A percentile compares a stretch with the other conserved stretches of the same genome.
These are phyloP conservation scores for Magallana nippona DNA, from an alignment of 2,888 invertebrate genomes.

Conservation along the genomic window DNA sequence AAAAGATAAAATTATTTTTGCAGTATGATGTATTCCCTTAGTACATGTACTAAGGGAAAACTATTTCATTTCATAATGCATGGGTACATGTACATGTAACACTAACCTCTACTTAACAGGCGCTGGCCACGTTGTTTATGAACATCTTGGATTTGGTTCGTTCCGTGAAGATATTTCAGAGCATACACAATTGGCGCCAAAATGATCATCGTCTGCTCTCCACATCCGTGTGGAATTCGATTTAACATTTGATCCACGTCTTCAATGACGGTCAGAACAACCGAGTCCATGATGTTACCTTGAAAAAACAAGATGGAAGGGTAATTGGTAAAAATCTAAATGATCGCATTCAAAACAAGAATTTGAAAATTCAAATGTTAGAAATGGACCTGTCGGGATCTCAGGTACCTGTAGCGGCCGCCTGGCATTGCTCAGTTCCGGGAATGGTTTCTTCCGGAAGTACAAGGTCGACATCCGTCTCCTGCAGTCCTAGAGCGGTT, in stretches of 20 bases:
- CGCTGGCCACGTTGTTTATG: slow-evolving; percentile 59
- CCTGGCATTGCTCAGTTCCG: slow-evolving; percentile 63
- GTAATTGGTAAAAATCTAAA: background rate
- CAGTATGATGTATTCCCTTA: too few relatives aligned
- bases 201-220: slow-evolving; percentile 68
- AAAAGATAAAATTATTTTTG: background rate
- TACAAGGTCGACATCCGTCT: slow-evolving; percentile 59
- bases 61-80: background rate
- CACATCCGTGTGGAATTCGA: slow-evolving; percentile 66
- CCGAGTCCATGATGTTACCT: slow-evolving; percentile 68
- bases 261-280: slow-evolving; percentile 58
- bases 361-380: too few relatives aligned
- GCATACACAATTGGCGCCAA: slow-evolving; percentile 67
- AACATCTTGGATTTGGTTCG: slow-evolving; percentile 52
- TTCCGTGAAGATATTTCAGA: slow-evolving; percentile 60
- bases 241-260: slow-evolving; percentile 58
- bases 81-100: too few relatives aligned
- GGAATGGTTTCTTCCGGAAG: slow-evolving; percentile 64
- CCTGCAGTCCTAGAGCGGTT: slow-evolving; percentile 50
- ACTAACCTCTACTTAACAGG: slow-evolving; percentile 61
- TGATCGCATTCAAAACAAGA: too few relatives aligned
- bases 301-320: background rate
- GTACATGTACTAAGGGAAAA: too few relatives aligned
- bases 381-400: too few relatives aligned
- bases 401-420: slow-evolving; percentile 60